Conservation (phyloP, 2,888 invertebrate genomes). For the Polylopha cassiicola region DNA sequence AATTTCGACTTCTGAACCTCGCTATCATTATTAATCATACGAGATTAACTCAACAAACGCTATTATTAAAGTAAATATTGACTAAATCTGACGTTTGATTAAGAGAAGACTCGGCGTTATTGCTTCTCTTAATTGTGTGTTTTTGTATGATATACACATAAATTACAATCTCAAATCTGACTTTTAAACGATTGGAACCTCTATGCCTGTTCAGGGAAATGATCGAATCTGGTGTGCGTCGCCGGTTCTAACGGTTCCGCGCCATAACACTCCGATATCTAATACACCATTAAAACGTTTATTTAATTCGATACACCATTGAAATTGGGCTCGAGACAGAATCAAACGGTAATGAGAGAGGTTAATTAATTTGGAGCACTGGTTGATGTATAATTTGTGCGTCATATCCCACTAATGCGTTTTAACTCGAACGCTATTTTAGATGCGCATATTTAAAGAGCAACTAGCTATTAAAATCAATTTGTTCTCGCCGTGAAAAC, state of each 20-base stretch:
- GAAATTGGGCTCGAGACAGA: constrained; percentile 35
- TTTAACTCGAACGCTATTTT: constrained; percentile 41
- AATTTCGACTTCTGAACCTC: constrained; percentile 49
- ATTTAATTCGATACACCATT: constrained; percentile 42
- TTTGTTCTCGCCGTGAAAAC: constrained; percentile 47
- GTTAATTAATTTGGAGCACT: constrained; percentile 49
- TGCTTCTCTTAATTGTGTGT: constrained; percentile 44
- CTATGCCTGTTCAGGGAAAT: constrained; percentile 27
- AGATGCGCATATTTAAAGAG: constrained; percentile 52
- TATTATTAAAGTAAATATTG: constrained; percentile 68
- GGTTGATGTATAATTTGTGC: constrained; percentile 39
- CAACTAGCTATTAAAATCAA: constrained; percentile 41
- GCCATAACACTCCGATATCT: constrained; percentile 27
- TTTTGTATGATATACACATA: constrained; percentile 43
- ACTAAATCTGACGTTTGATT: constrained; percentile 73
- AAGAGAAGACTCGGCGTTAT: constrained; percentile 56
- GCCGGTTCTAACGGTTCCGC: constrained; percentile 34
- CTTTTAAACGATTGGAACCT: constrained; percentile 33
- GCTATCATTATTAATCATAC: constrained; percentile 59
- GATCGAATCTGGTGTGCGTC: constrained; percentile 31
- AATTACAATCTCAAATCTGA: constrained; percentile 36
- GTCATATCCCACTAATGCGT: constrained; percentile 38
- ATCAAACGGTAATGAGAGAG: constrained; percentile 42
- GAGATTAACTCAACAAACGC: constrained; percentile 59
- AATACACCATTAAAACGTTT: constrained; percentile 34